Evolutionary conservation across 2,888 invertebrate species (phyloP).

Genomic region (Selenia dentaria): DNA sequence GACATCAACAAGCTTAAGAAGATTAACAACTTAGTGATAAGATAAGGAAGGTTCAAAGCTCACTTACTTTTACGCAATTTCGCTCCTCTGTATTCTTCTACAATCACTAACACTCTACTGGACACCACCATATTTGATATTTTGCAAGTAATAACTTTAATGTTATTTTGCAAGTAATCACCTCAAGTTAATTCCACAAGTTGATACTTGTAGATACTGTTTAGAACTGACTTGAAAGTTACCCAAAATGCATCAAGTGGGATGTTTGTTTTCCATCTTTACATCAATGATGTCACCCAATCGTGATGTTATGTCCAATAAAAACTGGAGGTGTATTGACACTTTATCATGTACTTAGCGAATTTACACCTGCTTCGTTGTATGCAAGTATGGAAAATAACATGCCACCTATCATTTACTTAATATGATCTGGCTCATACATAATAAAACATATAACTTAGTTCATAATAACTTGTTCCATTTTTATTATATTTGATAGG

Average conservation of each 20-base stretch:
- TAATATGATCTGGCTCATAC: too few species aligned
- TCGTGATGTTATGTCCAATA: slow-evolving; percentile 41
- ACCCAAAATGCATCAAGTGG: slow-evolving; percentile 28
- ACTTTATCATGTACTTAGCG: slow-evolving; percentile 27
- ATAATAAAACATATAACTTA: too few species aligned
- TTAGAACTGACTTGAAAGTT: slow-evolving; percentile 19
- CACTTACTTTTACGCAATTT: slow-evolving; percentile 51
- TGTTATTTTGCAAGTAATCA: too few species aligned
- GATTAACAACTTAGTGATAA: too few species aligned
- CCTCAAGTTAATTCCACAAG: slow-evolving; percentile 4
- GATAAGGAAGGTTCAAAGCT: too few species aligned
- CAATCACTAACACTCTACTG: slow-evolving; percentile 47
- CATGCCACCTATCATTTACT: too few species aligned
- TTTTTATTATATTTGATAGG: too few species aligned
- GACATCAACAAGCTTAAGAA: too few species aligned
- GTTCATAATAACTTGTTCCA: too few species aligned
- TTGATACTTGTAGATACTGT: slow-evolving; percentile 5
- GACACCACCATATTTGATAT: slow-evolving; percentile 44
- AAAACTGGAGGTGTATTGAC: slow-evolving; percentile 37
- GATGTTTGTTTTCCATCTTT: slow-evolving; percentile 47
- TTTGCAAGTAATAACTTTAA: not conserved
- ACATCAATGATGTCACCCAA: slow-evolving; percentile 57
- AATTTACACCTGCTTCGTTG: slow-evolving; percentile 27
- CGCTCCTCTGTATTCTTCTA: slow-evolving; percentile 43
- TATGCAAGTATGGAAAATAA: slow-evolving; percentile 20